Percentiles rank a stretch among this genome's conserved stretches.
These are phyloP conservation scores for Ornithoptera priamus DNA, from an alignment of 2,888 invertebrate species.

Conservation along the genomic window DNA sequence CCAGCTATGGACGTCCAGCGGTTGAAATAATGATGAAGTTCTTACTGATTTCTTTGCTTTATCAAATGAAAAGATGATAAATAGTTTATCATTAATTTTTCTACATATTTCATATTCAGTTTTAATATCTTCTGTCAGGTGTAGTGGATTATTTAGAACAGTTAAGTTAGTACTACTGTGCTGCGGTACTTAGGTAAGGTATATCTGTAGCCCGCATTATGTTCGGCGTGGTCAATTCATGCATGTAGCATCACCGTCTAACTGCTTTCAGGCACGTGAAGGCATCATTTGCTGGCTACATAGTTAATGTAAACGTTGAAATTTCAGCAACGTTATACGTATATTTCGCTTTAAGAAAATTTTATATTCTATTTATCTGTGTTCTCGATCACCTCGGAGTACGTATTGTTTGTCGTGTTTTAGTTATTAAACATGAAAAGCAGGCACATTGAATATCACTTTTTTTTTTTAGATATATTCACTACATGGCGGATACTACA, in stretches of 20 bases:
- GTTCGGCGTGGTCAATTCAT: conserved; percentile 37
- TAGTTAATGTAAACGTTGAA: conserved; percentile 22
- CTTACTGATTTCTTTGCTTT: too few relatives aligned
- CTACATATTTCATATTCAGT: too few relatives aligned
- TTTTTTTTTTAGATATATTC: too few relatives aligned
- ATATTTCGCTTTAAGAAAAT: conserved; percentile 1
- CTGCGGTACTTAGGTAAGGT: conserved; percentile 18
- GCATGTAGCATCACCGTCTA: conserved; percentile 36
- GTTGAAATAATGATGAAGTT: too few relatives aligned
- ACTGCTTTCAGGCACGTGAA: conserved; percentile 42
- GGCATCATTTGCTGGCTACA: conserved; percentile 37
- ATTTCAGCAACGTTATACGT: conserved; percentile 14
- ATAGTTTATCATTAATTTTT: too few relatives aligned
- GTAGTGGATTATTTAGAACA: neutral
- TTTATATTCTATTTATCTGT: neutral
- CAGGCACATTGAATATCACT: too few relatives aligned
- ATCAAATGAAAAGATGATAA: too few relatives aligned
- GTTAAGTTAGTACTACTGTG: neutral
- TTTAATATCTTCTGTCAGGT: too few relatives aligned
- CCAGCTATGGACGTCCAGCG: too few relatives aligned
- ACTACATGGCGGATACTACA: too few relatives aligned
- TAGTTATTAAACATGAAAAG: too few relatives aligned
- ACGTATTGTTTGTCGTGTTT: too few relatives aligned
- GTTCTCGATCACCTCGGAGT: neutral
- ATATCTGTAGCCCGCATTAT: conserved; percentile 19